Evolutionary conservation across 1,140 invertebrate genomes (phyloP), one percentile per base, ranked within the genome.

Genomic region (Drosophila sproati): DNA sequence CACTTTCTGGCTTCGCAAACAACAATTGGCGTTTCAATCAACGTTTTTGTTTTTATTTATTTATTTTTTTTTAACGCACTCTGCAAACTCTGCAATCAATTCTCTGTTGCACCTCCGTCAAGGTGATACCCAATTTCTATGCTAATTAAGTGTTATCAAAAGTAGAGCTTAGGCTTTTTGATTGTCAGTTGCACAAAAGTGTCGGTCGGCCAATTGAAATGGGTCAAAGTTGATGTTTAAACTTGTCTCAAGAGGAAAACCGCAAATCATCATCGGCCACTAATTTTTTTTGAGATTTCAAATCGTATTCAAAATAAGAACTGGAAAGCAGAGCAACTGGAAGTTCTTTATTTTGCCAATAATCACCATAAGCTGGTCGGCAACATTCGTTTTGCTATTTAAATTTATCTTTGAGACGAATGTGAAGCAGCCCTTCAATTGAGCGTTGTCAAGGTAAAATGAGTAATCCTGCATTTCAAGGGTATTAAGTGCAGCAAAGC

Each of bases 91-190:
- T 39, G 6, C 37, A 39, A 7, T 3, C 7, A 39, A 39, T 8
- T 39, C 1, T 43, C 10, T 29, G 6, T 48, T 52, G 34, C 62
- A 78, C 74, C 85, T 72, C 79, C 81, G 81, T 89, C 85, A 89
- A 79, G 51, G 52, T 37, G 43, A 75, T 74, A 61, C 37, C 66
- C 85, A 89, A 89, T 89, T 85, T 89, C 80, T 89, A 89, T 89
- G 85, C 85, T 90, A 89, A 89, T 89, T 89, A 80, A 56, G 71
- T 69, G 51, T 69, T 45, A 80, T 35, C 31, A 47, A 39, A 66
- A 5, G 31, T 29, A 12, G 45, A 52, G 60, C 59, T 57, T 51
- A 57, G 35, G 60, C 35, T 32, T 47, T 47, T 63, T 70, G 66
- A 67, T 82, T 83, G 81, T 62, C 72, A 51, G 29, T 28, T 48